Evolutionary conservation across 2,888 invertebrate genomes (phyloP), one percentile per base, ranked within the genome.

Genomic region (Drosophila subsilvestris): DNA sequence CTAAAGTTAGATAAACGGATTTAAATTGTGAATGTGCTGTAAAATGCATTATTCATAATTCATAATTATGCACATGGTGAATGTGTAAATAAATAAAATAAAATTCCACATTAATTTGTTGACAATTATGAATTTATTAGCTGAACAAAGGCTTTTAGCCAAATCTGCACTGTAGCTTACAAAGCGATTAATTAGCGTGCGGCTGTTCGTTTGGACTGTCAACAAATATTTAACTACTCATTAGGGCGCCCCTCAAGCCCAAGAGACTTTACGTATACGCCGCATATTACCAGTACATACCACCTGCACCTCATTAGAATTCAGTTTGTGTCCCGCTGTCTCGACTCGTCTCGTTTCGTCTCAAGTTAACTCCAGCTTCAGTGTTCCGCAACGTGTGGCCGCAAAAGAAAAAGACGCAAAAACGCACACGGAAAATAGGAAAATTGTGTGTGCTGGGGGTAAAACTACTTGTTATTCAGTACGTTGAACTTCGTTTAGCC

Each of bases 401-500:
- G 25, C 22, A 25, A 10, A 49, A 17, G 42, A 60, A 70, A 70
- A 49, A 12, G 29, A 32, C 7, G 18, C 8, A 12, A 51, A 51
- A 51, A 51, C 53, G 37, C 49, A 65, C 56, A 65, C 66, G 66
- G 56, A 66, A 65, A 66, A 44, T 66, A 37, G 25, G 66, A 65
- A 66, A 56, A 66, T 56, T 78, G 55, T 69, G 61, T 51, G 22
- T 29, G 72, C 32, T 43, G 22, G 56, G 55, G 57, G 5, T 20
- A 75, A 74, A 84, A 78, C 83, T 83, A 86, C 86, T 83, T 83
- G 84, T 74, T 83, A 83, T 83, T 81, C 83, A 86, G 76, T 79
- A 78, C 84, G 86, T 86, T 83, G 81, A 80, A 78, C 83, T 83
- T 83, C 83, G 83, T 83, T 83, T 83, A 83, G 84, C 78, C 78